Evolutionary conservation across 1,140 invertebrate species (phyloP), one percentile per base, ranked within the genome.

Genomic region (Pomacea maculata): DNA sequence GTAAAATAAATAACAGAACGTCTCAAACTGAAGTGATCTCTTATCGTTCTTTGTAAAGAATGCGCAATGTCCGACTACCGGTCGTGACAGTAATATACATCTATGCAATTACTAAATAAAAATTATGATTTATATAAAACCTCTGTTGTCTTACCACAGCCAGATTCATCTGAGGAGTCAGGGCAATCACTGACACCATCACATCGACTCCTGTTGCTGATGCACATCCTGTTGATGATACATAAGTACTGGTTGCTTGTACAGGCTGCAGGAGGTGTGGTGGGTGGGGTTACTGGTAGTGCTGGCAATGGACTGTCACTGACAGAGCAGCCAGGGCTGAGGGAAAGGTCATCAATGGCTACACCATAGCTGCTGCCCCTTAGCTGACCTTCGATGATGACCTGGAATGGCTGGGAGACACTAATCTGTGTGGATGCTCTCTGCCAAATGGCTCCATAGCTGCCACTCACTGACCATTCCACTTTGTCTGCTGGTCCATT

Each of bases 271-370:
- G 29, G 19, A 21, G 29, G 29, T 15, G 75, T 78, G 34, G 64
- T 68, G 19, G 75, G 34, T 19, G 65, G 64, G 19, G 70, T 61
- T 14, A 29, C n/a, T 9, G 55, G 45, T 14, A 63, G 63, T 5
- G 52, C 68, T 4, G 68, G 68, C 17, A 61, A 21, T 25, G 65
- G 82, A 83, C 82, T 79, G 85, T 83, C n/a, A 79, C 85, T 86
- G 54, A 82, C 86, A 9, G 34, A 11, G 70, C 90, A 91, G 80
- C 85, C 87, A 34, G 83, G 80, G 21, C 90, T 90, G 65, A 91
- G 89, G 15, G 83, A 83, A 7, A 90, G 85, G 82, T 90, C 89
- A 83, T 90, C 90, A 64, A 91, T 87, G 67, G 89, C 89, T 57
- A 91, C 86, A 71, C 90, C 87, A 29, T 88, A 85, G 19, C 74